Conservation (phyloP, 1,140 invertebrate species). For the Macrocentrus cingulum region DNA sequence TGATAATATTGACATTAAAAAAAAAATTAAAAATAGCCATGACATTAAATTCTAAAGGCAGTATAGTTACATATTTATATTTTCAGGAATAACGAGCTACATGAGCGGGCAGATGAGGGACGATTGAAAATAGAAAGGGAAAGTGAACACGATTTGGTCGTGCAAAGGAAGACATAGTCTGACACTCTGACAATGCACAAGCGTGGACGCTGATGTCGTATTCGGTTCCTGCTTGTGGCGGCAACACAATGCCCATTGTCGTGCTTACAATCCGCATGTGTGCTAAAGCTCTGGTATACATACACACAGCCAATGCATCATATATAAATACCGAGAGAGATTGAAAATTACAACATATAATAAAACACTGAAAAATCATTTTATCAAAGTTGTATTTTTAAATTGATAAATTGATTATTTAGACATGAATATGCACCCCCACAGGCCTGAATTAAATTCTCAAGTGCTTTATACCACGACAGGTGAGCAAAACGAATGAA, state of each 20-base stretch:
- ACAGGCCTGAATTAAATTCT: too few relatives aligned
- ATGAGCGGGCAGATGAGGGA: neutral
- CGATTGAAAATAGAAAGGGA: constrained; percentile 6
- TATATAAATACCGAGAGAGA: neutral
- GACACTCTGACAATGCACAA: constrained; percentile 54
- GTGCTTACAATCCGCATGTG: constrained; percentile 44
- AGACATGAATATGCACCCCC: too few relatives aligned
- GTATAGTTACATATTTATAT: too few relatives aligned
- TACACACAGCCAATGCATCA: neutral
- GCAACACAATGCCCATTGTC: constrained; percentile 58
- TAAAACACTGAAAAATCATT: too few relatives aligned
- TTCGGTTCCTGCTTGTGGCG: constrained; percentile 58
- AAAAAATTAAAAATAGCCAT: too few relatives aligned
- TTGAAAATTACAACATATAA: neutral
- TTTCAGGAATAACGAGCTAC: constrained; percentile 7
- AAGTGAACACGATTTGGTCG: constrained; percentile 24
- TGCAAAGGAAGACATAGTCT: constrained; percentile 32
- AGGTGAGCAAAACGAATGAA: too few relatives aligned
- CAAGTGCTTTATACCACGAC: too few relatives aligned
- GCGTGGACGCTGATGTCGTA: constrained; percentile 47
- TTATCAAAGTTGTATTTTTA: too few relatives aligned
- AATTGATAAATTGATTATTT: too few relatives aligned
- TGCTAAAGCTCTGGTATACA: constrained; percentile 42
- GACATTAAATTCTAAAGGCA: too few relatives aligned
- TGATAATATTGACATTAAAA: too few relatives aligned